Conservation (phyloP, 2,797 vertebrate species). For the Pagetopsis macropterus region DNA sequence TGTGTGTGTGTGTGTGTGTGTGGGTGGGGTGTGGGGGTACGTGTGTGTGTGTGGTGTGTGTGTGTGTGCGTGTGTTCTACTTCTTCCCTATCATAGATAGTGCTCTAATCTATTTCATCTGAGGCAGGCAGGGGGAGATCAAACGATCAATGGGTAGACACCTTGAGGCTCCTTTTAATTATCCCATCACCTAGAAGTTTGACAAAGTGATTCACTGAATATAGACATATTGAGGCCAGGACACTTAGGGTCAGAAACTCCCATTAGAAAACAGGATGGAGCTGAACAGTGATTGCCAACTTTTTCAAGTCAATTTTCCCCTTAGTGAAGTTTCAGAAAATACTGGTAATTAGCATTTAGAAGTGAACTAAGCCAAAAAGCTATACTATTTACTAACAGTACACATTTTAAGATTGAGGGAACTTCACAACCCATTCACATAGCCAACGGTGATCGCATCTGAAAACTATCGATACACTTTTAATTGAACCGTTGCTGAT, state of each 20-base stretch:
- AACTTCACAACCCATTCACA: not conserved
- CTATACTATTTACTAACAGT: too few species aligned
- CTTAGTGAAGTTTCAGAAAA: not conserved
- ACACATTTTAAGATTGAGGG: not conserved
- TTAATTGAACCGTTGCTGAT: not conserved
- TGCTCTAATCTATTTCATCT: slow-evolving; percentile 61
- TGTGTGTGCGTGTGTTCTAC: slow-evolving; percentile 1
- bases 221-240: slow-evolving; percentile 17
- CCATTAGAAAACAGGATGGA: too few species aligned
- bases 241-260: too few species aligned
- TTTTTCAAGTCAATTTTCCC: not conserved
- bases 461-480: not conserved
- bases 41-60: not conserved
- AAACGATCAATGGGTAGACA: slow-evolving; percentile 50
- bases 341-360: not conserved
- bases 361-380: not conserved
- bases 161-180: slow-evolving; percentile 51
- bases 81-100: slow-evolving; percentile 48
- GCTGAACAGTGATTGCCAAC: too few species aligned
- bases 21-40: too few species aligned
- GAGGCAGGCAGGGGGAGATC: slow-evolving; percentile 38
- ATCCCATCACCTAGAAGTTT: slow-evolving; percentile 28
- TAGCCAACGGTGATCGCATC: too few species aligned
- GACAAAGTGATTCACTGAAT: slow-evolving; percentile 6
- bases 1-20: not conserved